A percentile compares a stretch with the other conserved stretches of the same genome.
Evolutionary conservation across 2,113 vertebrate genomes (phyloP).

Genomic region (Hippocampus abdominalis): DNA sequence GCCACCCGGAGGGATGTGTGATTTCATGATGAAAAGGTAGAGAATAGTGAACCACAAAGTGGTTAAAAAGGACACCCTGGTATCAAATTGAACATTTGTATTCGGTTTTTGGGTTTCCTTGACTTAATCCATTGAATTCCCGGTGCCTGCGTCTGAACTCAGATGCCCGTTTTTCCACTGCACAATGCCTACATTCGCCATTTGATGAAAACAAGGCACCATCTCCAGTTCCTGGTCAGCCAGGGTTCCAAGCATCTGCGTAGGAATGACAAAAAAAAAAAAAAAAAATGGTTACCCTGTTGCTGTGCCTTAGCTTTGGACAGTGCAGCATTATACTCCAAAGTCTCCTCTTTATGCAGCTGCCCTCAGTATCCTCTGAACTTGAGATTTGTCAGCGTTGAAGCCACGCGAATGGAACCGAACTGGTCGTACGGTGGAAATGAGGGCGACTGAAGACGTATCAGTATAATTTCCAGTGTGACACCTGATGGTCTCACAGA

Average conservation of each 20-base stretch:
- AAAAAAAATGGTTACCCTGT: not conserved
- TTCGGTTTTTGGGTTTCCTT: constrained; percentile 48
- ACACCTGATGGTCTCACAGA: too few species aligned
- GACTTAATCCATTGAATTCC: constrained; percentile 62
- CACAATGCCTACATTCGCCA: not conserved
- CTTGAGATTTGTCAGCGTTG: not conserved
- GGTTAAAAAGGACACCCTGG: constrained; percentile 37
- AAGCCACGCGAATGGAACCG: not conserved
- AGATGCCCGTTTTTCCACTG: constrained; percentile 1
- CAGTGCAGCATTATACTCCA: not conserved
- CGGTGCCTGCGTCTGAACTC: constrained; percentile 68
- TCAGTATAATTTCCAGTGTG: too few species aligned
- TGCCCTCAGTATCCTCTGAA: not conserved
- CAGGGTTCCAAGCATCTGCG: not conserved
- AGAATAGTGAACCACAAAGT: not conserved
- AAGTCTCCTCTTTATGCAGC: not conserved
- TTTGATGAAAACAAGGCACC: not conserved
- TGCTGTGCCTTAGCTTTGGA: not conserved
- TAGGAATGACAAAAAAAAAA: not conserved
- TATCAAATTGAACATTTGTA: constrained; percentile 7
- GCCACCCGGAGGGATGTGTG: not conserved
- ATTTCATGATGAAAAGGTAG: not conserved
- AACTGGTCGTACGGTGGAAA: not conserved
- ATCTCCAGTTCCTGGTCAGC: not conserved
- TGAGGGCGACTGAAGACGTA: not conserved